Evolutionary conservation across 2,888 invertebrate species (phyloP).

Genomic region (Cantharis rufa): DNA sequence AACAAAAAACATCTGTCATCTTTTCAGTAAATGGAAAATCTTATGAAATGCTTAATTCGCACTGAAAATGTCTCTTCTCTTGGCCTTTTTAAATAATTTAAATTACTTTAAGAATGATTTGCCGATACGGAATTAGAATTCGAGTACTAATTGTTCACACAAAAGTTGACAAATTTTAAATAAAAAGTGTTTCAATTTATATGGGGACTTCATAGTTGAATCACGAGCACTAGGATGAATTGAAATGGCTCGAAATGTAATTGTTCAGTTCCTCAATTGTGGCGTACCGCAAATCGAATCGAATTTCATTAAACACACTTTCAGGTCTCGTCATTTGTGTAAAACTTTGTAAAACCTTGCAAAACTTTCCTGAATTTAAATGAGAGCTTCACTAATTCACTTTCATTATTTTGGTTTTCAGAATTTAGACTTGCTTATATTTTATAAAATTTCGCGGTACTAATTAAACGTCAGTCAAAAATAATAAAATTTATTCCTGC

Average conservation of each 20-base stretch:
- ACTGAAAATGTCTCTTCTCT: not conserved
- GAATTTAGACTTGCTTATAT: not conserved
- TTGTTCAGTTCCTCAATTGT: slow-evolving; percentile 31
- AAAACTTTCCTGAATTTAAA: slow-evolving; percentile 29
- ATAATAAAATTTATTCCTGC: slow-evolving; percentile 12
- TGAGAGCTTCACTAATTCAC: slow-evolving; percentile 26
- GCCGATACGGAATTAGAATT: not conserved
- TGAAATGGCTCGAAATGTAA: slow-evolving; percentile 30
- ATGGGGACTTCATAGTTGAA: slow-evolving; percentile 21
- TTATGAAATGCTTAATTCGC: not conserved
- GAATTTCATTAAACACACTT: slow-evolving; percentile 31
- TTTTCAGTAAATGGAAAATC: not conserved
- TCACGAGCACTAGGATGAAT: slow-evolving; percentile 27
- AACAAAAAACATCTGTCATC: not conserved
- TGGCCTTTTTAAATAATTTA: not conserved
- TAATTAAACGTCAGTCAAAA: slow-evolving; percentile 17
- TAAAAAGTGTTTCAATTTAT: slow-evolving; percentile 28
- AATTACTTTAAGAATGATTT: not conserved
- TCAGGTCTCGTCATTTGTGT: slow-evolving; percentile 30
- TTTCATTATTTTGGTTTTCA: slow-evolving; percentile 16
- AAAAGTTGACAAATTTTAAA: not conserved
- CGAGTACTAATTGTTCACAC: not conserved
- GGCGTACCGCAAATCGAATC: slow-evolving; percentile 31
- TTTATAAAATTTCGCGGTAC: not conserved
- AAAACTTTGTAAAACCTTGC: slow-evolving; percentile 28